These are phyloP conservation scores for Biston stratarius DNA, from an alignment of 2,888 invertebrate species.

Conservation along the genomic window DNA sequence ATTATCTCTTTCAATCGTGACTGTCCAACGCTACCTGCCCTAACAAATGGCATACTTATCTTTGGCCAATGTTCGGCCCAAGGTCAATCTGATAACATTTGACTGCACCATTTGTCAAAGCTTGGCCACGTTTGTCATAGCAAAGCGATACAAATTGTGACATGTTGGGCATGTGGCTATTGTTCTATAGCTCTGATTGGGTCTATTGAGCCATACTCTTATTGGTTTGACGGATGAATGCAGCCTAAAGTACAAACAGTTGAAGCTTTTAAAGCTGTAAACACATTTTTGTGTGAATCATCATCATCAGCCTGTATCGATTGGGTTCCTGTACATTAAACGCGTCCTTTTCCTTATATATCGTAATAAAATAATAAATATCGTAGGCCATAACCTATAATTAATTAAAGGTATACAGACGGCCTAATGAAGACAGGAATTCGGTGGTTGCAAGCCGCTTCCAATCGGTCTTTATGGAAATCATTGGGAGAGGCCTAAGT, in stretches of 20 bases:
- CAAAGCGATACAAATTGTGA: conserved; percentile 42
- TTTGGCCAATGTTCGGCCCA: conserved; percentile 24
- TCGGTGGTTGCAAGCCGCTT: too few species aligned
- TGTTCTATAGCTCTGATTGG: conserved; percentile 20
- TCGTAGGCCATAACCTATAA: too few species aligned
- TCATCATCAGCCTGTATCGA: neutral
- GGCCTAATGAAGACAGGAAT: too few species aligned
- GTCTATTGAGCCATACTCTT: conserved; percentile 7
- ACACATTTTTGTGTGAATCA: conserved; percentile 14
- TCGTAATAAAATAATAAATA: too few species aligned
- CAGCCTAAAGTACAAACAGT: conserved; percentile 15
- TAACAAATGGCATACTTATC: conserved; percentile 18
- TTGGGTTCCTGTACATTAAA: too few species aligned
- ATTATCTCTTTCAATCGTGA: conserved; percentile 6
- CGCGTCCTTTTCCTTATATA: too few species aligned
- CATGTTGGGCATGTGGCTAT: conserved; percentile 22
- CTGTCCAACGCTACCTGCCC: conserved; percentile 13
- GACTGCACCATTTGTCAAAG: conserved; percentile 43
- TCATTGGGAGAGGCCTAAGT: too few species aligned
- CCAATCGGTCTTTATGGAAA: too few species aligned
- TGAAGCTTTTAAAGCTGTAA: neutral
- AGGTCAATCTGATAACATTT: conserved; percentile 49
- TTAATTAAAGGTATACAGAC: too few species aligned
- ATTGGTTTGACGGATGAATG: conserved; percentile 27
- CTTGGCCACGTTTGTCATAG: conserved; percentile 33